Evolutionary conservation across 2,113 vertebrate species (phyloP).

Genomic region (Heterotis niloticus): DNA sequence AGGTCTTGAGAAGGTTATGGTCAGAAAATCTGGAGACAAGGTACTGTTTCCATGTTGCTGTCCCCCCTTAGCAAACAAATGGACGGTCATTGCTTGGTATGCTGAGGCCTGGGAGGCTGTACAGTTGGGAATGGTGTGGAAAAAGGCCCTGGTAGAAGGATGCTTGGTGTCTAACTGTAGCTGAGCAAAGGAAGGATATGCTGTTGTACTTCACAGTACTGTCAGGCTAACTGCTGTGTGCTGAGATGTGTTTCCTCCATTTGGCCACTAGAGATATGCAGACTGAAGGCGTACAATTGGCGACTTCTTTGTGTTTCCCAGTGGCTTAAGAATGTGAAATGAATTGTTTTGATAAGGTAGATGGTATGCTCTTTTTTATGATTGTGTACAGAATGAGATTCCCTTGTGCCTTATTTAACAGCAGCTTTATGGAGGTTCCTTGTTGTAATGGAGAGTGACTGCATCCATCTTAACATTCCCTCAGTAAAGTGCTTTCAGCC

Average conservation of each 20-base stretch:
- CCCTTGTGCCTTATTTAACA: slow-evolving; percentile 77
- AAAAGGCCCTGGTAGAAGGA: neutral
- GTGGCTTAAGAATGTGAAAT: neutral
- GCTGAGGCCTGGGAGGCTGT: neutral
- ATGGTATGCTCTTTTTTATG: slow-evolving; percentile 26
- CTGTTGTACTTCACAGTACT: neutral
- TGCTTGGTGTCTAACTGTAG: neutral
- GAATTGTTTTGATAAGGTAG: slow-evolving; percentile 15
- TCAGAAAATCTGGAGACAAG: slow-evolving; percentile 24
- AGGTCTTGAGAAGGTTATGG: neutral
- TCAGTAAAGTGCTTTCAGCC: slow-evolving; percentile 71
- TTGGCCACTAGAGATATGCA: slow-evolving; percentile 1
- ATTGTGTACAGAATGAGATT: slow-evolving; percentile 30
- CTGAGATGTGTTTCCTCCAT: neutral
- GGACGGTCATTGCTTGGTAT: too few relatives aligned
- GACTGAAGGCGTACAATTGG: neutral
- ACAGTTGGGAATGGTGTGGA: neutral
- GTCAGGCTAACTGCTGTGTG: neutral
- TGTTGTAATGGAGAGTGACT: slow-evolving; percentile 66
- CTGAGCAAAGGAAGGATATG: neutral
- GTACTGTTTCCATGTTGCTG: neutral
- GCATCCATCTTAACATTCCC: slow-evolving; percentile 69
- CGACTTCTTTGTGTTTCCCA: neutral
- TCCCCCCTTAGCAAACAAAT: neutral
- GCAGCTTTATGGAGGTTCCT: too few relatives aligned